Evolutionary conservation across 2,113 vertebrate genomes (phyloP), one percentile per base, ranked within the genome.

Genomic region (Acanthochromis polyacanthus): DNA sequence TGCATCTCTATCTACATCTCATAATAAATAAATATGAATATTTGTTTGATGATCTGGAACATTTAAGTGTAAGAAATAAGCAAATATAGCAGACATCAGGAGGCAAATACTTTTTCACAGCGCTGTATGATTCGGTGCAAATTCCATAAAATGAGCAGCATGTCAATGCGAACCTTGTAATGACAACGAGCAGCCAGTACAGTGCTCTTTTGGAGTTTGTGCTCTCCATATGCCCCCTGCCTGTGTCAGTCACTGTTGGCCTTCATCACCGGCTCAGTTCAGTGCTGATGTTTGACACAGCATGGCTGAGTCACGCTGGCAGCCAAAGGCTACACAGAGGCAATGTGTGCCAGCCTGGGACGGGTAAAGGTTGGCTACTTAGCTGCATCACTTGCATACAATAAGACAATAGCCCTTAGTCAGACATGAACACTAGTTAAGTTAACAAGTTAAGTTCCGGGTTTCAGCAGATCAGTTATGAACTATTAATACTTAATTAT

Each of bases 271-370:
- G 25, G n/a, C 70, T 81, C 59, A 60, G 64, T 59, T 78, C 71
- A 23, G 66, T 17, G 1, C 62, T 68, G 64, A 65, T 83, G 73
- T 84, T 76, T 69, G 76, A 71, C 74, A 73, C 81, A 84, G 78
- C 53, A 71, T 28, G 71, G 80, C 76, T 78, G 72, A 81, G 62
- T 81, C 80, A 78, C 20, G 64, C 56, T 52, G 70, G 58, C 82
- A 64, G 74, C 68, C 77, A 56, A 62, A 67, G 40, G 69, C 59
- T 66, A 67, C 72, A 69, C 43, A 45, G 59, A 81, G 36, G 48
- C 61, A 79, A 71, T 38, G 46, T 81, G 80, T 75, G 81, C 64
- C 75, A 82, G 43, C 55, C 22, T 55, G 56, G 32, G 58, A 53
- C 32, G 38, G 78, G 46, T 61, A 48, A 43, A 32, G 14, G 48